Base-by-base conservation (phyloP, 92 coral and sea anemone species). In the Galaxea fascicularis region DNA sequence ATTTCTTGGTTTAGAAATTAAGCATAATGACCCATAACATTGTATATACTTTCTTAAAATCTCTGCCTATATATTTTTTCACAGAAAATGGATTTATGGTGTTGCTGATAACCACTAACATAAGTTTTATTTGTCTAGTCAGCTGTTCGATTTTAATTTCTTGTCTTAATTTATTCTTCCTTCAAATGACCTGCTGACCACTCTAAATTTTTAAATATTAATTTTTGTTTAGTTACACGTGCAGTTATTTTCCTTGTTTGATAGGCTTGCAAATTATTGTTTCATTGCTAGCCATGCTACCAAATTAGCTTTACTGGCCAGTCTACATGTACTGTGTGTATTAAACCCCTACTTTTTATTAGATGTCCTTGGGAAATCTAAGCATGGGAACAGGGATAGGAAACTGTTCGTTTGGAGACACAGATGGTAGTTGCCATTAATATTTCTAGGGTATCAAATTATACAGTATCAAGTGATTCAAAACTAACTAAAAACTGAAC, bases 121-220 rank as follows among this genome's bases (percentile, higher is more conserved):
- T 35, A 35, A 35, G 17, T 35, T 22, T 28, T 47, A 35, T 0
- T 41, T 63, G 41, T 17, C 5, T 15, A 79, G 52, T 26, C 84
- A 65, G 74, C 53, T 31, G 74, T 31, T 49, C 54, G 63, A 31
- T 39, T 51, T 79, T n/a, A 20, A 49, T 29, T 79, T 71, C 68
- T 53, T 70, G 20, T 11, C 56, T 35, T 25, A 57, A n/a, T 21
- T 70, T 57, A 44, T 79, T 79, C 65, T 14, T 13, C 25, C 66
- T 39, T 30, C 47, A 54, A 56, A 56, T 20, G 86, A 82, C 86
- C 86, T 82, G 86, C 44, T 82, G 70, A 58, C 70, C 78, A 82
- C 56, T 71, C 29, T 16, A 47, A 41, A 11, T 27, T 64, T 31
- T 68, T 24, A 71, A 53, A 68, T 25, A 56, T 70, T 82, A 70